A percentile compares a stretch with the other conserved stretches of the same genome.
Evolutionary conservation across 2,113 vertebrate species (phyloP).

Genomic region (Planiliza haematocheilus): DNA sequence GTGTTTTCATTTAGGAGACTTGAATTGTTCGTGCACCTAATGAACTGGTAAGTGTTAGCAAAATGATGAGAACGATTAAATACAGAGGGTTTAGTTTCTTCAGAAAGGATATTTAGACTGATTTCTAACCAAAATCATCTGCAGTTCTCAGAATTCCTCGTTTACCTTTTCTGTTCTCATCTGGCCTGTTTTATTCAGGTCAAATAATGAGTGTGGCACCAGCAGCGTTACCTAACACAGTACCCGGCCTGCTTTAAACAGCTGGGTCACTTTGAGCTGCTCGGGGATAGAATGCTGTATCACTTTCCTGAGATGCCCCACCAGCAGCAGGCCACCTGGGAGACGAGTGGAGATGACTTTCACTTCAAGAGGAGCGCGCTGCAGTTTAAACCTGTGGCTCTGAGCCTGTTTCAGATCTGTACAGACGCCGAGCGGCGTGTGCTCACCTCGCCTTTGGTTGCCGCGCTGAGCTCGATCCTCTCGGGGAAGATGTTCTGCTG

Average conservation of each 20-base stretch:
- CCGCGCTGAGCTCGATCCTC: conserved; percentile 45
- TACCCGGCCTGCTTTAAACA: conserved; percentile 72
- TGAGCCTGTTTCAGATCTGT: no score
- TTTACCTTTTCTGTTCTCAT: conserved; percentile 34
- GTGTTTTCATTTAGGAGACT: no score
- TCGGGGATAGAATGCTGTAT: conserved; percentile 61
- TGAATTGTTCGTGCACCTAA: no score
- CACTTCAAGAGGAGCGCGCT: conserved; percentile 12
- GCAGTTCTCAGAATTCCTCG: conserved; percentile 7
- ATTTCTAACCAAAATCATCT: conserved; percentile 6
- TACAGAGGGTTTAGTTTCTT: no score
- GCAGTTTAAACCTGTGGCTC: conserved; percentile 28
- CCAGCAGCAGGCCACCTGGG: conserved; percentile 44
- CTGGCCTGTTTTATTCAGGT: conserved; percentile 65
- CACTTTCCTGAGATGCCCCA: conserved; percentile 49
- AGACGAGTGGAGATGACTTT: conserved; percentile 47
- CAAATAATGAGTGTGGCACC: conserved; percentile 62
- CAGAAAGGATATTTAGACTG: not conserved
- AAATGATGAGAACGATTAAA: no score
- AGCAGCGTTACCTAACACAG: conserved; percentile 67
- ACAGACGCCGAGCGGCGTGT: not conserved
- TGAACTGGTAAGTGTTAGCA: no score
- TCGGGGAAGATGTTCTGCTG: conserved; percentile 63
- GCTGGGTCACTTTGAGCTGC: conserved; percentile 78
- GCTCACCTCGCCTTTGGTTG: conserved; percentile 75